phyloP scores from a whole-genome alignment of 2,888 invertebrate genomes.

The Carterocephalus palaemon region DNA sequence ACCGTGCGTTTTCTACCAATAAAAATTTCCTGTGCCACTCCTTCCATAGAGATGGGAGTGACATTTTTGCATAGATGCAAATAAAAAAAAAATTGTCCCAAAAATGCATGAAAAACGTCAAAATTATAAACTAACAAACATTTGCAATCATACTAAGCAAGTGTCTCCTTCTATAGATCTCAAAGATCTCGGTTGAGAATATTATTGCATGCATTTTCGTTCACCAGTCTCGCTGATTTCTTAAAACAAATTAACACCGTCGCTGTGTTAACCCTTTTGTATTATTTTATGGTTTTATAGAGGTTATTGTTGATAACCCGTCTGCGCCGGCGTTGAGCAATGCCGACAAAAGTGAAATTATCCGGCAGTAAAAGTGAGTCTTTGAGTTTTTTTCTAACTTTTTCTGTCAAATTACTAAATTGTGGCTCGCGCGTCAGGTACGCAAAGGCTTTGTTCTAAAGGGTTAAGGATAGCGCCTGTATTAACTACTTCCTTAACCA shows the following conservation, averaged over 20 bases:
- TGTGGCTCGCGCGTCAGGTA: slow-evolving; percentile 19
- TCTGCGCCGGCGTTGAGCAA: slow-evolving; percentile 51
- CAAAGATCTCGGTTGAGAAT: too few species aligned
- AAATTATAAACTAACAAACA: too few species aligned
- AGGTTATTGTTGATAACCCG: slow-evolving; percentile 44
- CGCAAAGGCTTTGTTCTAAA: slow-evolving; percentile 17
- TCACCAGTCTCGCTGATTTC: slow-evolving; percentile 34
- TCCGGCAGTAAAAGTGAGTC: slow-evolving; percentile 57
- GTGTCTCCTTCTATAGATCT: too few species aligned
- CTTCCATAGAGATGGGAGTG: too few species aligned
- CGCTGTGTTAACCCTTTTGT: slow-evolving; percentile 71
- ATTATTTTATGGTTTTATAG: slow-evolving; percentile 60
- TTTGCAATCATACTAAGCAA: too few species aligned
- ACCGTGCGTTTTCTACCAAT: too few species aligned
- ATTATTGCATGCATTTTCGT: slow-evolving; percentile 9
- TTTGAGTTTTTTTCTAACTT: slow-evolving; percentile 32
- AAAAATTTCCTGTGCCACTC: too few species aligned
- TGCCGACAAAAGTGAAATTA: slow-evolving; percentile 73
- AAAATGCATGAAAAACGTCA: too few species aligned
- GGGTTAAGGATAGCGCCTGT: slow-evolving; percentile 14
- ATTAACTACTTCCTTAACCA: slow-evolving; percentile 20
- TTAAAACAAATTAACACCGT: slow-evolving; percentile 64
- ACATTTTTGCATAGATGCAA: too few species aligned
- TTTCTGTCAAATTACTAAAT: slow-evolving; percentile 32
- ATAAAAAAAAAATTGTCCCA: too few species aligned